Percentiles rank a stretch among this genome's conserved stretches.
phyloP scores from a whole-genome alignment of 1,140 invertebrate genomes.

The Danaus melanippus region DNA sequence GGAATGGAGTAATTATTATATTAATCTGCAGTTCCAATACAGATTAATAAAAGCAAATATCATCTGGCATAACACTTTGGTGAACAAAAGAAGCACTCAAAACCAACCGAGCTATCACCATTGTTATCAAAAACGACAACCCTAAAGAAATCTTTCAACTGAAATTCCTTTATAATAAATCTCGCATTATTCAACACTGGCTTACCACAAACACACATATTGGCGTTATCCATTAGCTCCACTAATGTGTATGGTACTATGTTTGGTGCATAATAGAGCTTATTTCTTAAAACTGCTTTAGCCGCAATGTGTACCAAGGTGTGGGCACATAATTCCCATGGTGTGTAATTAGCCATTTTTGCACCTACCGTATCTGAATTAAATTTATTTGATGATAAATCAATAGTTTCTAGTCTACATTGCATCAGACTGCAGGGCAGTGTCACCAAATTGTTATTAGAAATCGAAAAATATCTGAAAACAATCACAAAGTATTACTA shows the following conservation, averaged over 20 bases:
- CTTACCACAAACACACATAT: conserved; percentile 75
- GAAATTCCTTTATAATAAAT: conserved; percentile 47
- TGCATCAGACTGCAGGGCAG: conserved; percentile 73
- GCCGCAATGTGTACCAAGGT: conserved; percentile 48
- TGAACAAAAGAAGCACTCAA: conserved; percentile 77
- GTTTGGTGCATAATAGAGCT: conserved; percentile 72
- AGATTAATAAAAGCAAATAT: conserved; percentile 4
- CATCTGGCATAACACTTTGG: conserved; percentile 61
- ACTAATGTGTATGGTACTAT: conserved; percentile 75
- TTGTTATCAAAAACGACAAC: conserved; percentile 56
- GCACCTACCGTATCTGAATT: conserved; percentile 34
- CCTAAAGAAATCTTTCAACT: conserved; percentile 59
- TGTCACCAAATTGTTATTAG: conserved; percentile 70
- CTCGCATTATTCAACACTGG: conserved; percentile 72
- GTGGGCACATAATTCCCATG: conserved; percentile 59
- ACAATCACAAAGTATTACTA: conserved; percentile 18
- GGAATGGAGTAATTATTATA: too few relatives aligned
- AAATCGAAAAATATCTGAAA: conserved; percentile 66
- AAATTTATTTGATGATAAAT: conserved; percentile 74
- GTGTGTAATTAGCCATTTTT: conserved; percentile 38
- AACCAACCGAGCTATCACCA: conserved; percentile 50
- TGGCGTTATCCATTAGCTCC: conserved; percentile 74
- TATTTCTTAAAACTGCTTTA: conserved; percentile 52
- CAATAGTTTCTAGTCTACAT: conserved; percentile 68
- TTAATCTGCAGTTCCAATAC: too few relatives aligned